Evolutionary conservation across 2,797 vertebrate genomes (phyloP).

Genomic region (Poliocrania exsul): DNA sequence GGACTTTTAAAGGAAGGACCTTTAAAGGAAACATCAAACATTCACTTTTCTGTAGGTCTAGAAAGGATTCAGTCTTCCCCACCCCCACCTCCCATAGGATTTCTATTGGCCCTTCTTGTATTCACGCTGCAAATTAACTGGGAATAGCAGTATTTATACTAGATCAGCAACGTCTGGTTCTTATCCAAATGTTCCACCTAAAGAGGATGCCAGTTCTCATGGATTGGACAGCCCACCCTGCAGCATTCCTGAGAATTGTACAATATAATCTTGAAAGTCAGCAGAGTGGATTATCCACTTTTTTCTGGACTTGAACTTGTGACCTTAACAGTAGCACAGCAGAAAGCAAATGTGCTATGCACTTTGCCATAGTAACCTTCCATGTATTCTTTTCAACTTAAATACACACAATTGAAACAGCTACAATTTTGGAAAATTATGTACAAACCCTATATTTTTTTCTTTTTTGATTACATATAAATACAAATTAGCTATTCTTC

Average conservation of each 20-base stretch:
- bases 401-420: slow-evolving; percentile 81
- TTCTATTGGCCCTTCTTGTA: slow-evolving; percentile 68
- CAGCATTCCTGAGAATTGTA: slow-evolving; percentile 85
- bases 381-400: slow-evolving; percentile 81
- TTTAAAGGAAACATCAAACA: slow-evolving; percentile 73
- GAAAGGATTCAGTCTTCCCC: slow-evolving; percentile 47
- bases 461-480: slow-evolving; percentile 94
- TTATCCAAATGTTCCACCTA: slow-evolving; percentile 79
- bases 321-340: slow-evolving; percentile 86
- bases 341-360: slow-evolving; percentile 83
- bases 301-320: slow-evolving; percentile 84
- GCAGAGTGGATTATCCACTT: slow-evolving; percentile 84
- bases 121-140: slow-evolving; percentile 62
- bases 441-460: slow-evolving; percentile 87
- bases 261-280: slow-evolving; percentile 85
- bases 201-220: slow-evolving; percentile 78
- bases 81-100: not conserved
- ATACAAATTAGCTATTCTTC: slow-evolving; percentile 99
- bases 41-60: slow-evolving; percentile 73
- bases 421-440: slow-evolving; percentile 83
- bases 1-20: slow-evolving; percentile 71
- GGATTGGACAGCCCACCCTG: slow-evolving; percentile 80
- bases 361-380: slow-evolving; percentile 83
- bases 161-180: slow-evolving; percentile 75
- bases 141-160: slow-evolving; percentile 63